Base-by-base conservation (phyloP, 1,140 invertebrate species). In the Metopolophium dirhodum region DNA sequence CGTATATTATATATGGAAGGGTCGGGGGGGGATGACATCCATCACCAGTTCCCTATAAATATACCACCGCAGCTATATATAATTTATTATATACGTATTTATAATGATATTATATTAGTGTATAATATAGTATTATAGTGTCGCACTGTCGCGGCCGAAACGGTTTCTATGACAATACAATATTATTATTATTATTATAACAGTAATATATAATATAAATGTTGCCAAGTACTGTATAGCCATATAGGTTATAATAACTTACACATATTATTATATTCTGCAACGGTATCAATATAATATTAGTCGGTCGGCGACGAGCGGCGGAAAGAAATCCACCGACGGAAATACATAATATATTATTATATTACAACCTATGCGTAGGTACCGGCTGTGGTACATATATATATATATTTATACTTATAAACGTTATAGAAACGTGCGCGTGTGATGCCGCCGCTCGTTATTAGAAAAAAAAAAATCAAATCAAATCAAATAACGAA, bases 281-380 rank as follows among this genome's bases (percentile, higher is more conserved):
- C 61, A 77, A 77, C 82, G 82, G 82, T 86, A 86, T 86, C 83
- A 26, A 45, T 26, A 23, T 23, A 9, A 68, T 68, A 77, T 77
- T 77, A 7, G 23, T 30, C 23, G 83, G 41, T 45, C 41, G 22
- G n/a, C 20, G 82, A 3, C 20, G 82, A 3, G n/a, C 82, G 35
- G 23, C 22, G 8, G 37, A 37, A 45, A 30, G 41, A 86, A 45
- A 45, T 86, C 41, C 37, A 45, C 23, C 22, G 22, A 86, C 83
- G 83, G 83, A 41, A 41, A 77, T 77, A 77, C 61, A 68, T n/a
- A 68, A 77, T 77, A 77, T 77, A 77, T n/a, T 77, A 77, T 77
- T 77, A 77, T 77, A 77, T 77, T n/a, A 77, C 61, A 18, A n/a
- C 4, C 61, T 77, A 77, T 77, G 7, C 14, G 30, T 77, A n/a